These are phyloP conservation scores for Chalcis sispes DNA, from an alignment of 2,888 invertebrate species.

Conservation along the genomic window DNA sequence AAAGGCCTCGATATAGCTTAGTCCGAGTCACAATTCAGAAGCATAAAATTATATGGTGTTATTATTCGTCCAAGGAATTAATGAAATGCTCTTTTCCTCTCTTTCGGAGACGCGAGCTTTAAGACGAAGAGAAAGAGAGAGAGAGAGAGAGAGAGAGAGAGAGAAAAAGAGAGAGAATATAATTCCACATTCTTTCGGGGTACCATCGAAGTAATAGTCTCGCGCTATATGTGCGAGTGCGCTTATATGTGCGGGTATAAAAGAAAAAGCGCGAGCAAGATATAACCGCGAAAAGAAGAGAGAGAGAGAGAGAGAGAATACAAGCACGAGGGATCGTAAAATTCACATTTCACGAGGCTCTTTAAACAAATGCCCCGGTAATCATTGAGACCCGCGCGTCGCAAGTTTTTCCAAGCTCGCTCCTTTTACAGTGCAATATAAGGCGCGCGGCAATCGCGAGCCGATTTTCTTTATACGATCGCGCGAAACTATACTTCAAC, in stretches of 20 bases:
- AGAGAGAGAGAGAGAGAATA: conserved; percentile 3
- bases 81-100: conserved; percentile 44
- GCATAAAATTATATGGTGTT: conserved; percentile 57
- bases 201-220: too few species aligned
- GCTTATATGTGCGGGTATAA: not conserved
- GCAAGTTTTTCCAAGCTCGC: conserved; percentile 47
- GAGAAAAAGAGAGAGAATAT: conserved; percentile 41
- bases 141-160: too few species aligned
- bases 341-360: conserved; percentile 56
- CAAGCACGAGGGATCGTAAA: conserved; percentile 55
- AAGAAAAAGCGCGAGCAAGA: conserved; percentile 32
- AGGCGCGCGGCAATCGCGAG: conserved; percentile 16
- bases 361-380: conserved; percentile 58
- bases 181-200: conserved; percentile 52
- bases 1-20: conserved; percentile 35
- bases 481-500: not conserved
- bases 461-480: conserved; percentile 28
- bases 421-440: conserved; percentile 54
- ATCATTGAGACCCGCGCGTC: too few species aligned
- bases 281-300: conserved; percentile 29
- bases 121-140: too few species aligned
- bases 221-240: not conserved
- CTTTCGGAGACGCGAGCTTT: too few species aligned
- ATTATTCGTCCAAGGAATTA: conserved; percentile 56
- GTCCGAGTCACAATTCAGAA: conserved; percentile 49